Base-by-base conservation (phyloP, 2,797 vertebrate species). In the Mus caroli region DNA sequence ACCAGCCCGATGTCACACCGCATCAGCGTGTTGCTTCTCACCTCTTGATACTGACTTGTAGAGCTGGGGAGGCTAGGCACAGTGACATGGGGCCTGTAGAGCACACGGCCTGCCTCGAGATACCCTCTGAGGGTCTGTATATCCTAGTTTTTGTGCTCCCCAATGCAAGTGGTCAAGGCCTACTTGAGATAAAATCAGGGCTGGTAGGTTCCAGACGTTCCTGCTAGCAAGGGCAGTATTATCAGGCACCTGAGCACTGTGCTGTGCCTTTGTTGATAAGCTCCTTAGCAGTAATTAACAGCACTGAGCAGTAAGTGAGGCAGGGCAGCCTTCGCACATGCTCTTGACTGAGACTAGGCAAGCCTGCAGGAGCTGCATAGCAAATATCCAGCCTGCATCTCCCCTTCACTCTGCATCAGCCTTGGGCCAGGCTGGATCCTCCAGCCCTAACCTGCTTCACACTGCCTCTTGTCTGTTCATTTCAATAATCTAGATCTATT, bases 391-490 rank as follows among this genome's bases (percentile, higher is more conserved):
- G 15, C 28, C 76, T 52, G 50, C 46, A 19, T 17, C 7, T 77
- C 46, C 50, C 50, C n/a, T 50, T 19, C 11, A 0, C 28, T 19
- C 69, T 15, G 71, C 26, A 19, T 43, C 9, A 14, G 0, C 0
- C 64, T 19, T 40, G 84, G 1, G 4, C 67, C 52, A 22, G 9
- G 89, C 77, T 7, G 2, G 3, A 10, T 52, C 58, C 0, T 52
- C n/a, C 1, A 0, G n/a, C 1, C 26, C 56, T 17, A 20, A 11
- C n/a, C 1, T 0, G 12, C 76, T 6, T 5, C 14, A 20, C 3
- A 28, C 24, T 9, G 14, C 19, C 79, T 58, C 84, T 56, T 75
- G 2, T 22, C 19, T 22, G 54, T 22, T 46, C 43, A 28, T 40
- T 31, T 9, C n/a, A 83, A 83, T 34, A n/a, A 52, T 13, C 7